Conservation (phyloP, 2,888 invertebrate species). For the Mythimna albipuncta region DNA sequence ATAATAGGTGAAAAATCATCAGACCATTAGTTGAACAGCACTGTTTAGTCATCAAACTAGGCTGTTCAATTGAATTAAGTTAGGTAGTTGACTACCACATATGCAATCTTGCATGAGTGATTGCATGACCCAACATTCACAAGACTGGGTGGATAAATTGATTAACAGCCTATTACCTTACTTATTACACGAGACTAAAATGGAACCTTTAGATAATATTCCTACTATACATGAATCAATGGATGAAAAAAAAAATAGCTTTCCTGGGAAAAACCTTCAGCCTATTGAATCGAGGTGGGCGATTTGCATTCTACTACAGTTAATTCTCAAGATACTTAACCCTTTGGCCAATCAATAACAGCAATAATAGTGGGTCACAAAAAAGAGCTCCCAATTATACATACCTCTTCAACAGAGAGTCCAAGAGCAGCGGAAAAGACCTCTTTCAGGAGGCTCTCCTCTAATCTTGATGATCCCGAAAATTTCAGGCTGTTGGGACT, state of each 20-base stretch:
- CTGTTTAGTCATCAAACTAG: too few species aligned
- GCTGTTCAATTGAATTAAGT: too few species aligned
- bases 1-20: too few species aligned
- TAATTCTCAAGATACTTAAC: too few species aligned
- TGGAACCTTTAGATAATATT: not conserved
- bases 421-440: conserved; percentile 94
- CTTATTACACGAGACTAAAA: too few species aligned
- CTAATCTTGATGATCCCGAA: conserved; percentile 91
- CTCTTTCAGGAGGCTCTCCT: conserved; percentile 92
- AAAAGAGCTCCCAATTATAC: conserved; percentile 15
- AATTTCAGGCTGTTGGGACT: conserved; percentile 93
- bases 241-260: not conserved
- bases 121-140: too few species aligned
- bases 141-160: too few species aligned
- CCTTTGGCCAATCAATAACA: not conserved
- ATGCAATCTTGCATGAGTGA: too few species aligned
- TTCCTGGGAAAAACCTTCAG: not conserved
- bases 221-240: not conserved
- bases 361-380: not conserved
- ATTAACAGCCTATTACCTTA: too few species aligned
- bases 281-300: not conserved
- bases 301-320: not conserved
- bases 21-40: too few species aligned
- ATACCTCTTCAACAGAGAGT: conserved; percentile 93
- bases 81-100: too few species aligned